Conservation (phyloP, 2,888 invertebrate species). For the Sturmia bella region DNA sequence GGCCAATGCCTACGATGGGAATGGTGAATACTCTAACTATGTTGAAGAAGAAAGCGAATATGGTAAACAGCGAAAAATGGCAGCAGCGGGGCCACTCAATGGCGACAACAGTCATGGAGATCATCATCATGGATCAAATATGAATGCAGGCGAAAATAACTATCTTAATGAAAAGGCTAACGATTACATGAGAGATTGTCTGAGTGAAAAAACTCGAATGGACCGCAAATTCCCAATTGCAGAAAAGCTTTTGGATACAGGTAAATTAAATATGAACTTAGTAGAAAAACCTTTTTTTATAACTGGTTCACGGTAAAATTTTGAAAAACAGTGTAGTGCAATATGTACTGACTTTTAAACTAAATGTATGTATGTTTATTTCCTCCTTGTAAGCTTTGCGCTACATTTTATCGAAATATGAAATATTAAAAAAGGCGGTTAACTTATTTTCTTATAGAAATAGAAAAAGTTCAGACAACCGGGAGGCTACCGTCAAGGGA, state of each 20-base stretch:
- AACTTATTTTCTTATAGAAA: conserved; percentile 85
- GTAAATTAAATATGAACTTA: conserved; percentile 83
- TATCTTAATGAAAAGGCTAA: conserved; percentile 87
- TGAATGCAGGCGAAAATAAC: conserved; percentile 77
- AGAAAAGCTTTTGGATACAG: conserved; percentile 88
- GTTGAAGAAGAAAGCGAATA: conserved; percentile 81
- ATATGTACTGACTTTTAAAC: too few species aligned
- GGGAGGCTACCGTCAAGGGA: conserved; percentile 87
- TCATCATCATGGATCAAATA: conserved; percentile 76
- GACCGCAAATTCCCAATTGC: conserved; percentile 88
- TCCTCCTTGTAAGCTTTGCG: too few species aligned
- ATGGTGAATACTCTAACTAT: conserved; percentile 80
- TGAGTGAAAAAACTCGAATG: conserved; percentile 87
- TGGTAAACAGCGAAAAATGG: conserved; percentile 76
- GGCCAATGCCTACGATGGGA: conserved; percentile 81
- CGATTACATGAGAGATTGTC: conserved; percentile 89
- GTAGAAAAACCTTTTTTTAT: too few species aligned
- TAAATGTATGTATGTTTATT: too few species aligned
- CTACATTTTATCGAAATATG: too few species aligned
- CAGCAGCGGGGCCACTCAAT: conserved; percentile 76
- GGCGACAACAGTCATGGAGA: conserved; percentile 78
- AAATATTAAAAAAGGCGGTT: too few species aligned
- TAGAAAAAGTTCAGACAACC: conserved; percentile 87
- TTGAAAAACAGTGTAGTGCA: too few species aligned
- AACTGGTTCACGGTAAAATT: too few species aligned